A percentile compares a stretch with the other conserved stretches of the same genome.
Evolutionary conservation across 2,888 invertebrate species (phyloP).

Genomic region (Tachystola acroxantha): DNA sequence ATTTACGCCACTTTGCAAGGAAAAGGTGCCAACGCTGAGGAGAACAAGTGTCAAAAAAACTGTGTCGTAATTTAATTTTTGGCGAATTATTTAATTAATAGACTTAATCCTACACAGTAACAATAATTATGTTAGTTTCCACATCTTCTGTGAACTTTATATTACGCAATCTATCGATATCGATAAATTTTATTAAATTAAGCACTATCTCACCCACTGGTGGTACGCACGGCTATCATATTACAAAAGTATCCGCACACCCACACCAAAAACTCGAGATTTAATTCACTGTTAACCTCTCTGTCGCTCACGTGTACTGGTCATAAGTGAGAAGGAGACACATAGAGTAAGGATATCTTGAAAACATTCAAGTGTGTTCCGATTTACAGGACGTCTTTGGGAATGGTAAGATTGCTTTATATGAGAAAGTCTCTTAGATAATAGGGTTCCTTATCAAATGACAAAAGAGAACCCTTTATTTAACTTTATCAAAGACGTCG

Average conservation of each 20-base stretch:
- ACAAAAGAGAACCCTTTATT: no score
- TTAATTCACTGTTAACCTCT: slow-evolving; percentile 5
- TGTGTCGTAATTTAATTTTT: no score
- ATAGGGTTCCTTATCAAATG: no score
- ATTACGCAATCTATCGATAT: slow-evolving; percentile 14
- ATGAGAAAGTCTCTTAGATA: background rate
- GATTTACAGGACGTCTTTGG: slow-evolving; percentile 32
- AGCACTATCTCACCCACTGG: no score
- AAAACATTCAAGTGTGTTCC: slow-evolving; percentile 56
- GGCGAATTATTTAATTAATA: no score
- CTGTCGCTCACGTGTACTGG: background rate
- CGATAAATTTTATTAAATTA: slow-evolving; percentile 10
- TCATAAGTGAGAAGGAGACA: slow-evolving; percentile 22
- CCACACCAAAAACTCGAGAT: slow-evolving; percentile 27
- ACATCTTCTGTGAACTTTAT: no score
- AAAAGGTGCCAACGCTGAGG: no score
- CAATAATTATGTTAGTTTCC: no score
- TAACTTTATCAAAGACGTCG: no score
- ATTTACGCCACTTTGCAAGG: no score
- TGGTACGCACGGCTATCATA: slow-evolving; percentile 49
- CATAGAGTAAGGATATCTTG: slow-evolving; percentile 48
- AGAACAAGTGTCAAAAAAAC: no score
- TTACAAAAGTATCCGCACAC: slow-evolving; percentile 50
- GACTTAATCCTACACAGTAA: no score
- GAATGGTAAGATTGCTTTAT: background rate